Conservation (phyloP, 2,113 vertebrate genomes). For the Solea senegalensis region DNA sequence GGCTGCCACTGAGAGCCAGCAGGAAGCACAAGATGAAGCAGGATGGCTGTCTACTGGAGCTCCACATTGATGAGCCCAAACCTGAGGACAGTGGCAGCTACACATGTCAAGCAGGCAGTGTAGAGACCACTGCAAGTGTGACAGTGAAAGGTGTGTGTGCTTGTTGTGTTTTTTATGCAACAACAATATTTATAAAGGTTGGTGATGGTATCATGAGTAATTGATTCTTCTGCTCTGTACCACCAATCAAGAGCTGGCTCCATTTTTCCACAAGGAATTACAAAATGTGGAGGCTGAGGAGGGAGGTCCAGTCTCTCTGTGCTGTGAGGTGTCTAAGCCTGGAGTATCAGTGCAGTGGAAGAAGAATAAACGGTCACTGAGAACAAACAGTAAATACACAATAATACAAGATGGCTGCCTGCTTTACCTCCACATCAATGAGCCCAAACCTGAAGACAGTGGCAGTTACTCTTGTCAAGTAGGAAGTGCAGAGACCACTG, state of each 20-base stretch:
- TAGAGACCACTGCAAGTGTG: constrained; percentile 44
- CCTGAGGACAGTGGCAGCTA: constrained; percentile 18
- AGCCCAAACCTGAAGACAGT: constrained; percentile 71
- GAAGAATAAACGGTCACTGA: constrained; percentile 70
- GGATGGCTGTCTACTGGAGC: background rate
- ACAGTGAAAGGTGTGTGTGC: constrained; percentile 46
- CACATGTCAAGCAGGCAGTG: constrained; percentile 22
- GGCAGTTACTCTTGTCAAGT: constrained; percentile 84
- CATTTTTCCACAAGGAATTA: constrained; percentile 75
- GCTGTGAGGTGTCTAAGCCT: constrained; percentile 81
- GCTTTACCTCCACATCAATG: constrained; percentile 76
- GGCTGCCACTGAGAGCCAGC: background rate
- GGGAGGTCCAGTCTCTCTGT: constrained; percentile 51
- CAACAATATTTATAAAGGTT: too few species aligned
- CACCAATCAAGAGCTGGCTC: constrained; percentile 1
- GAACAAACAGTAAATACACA: constrained; percentile 75
- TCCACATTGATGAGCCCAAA: constrained; percentile 3
- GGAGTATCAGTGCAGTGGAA: constrained; percentile 79
- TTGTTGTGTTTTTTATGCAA: background rate
- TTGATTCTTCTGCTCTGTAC: too few species aligned
- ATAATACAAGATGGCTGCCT: constrained; percentile 78
- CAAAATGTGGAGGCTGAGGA: constrained; percentile 78
- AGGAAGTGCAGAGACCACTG: constrained; percentile 76
- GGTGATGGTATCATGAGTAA: too few species aligned
- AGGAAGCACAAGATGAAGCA: constrained; percentile 10